Evolutionary conservation across 2,113 vertebrate species (phyloP), one percentile per base, ranked within the genome.

Genomic region (Acanthisitta chloris): DNA sequence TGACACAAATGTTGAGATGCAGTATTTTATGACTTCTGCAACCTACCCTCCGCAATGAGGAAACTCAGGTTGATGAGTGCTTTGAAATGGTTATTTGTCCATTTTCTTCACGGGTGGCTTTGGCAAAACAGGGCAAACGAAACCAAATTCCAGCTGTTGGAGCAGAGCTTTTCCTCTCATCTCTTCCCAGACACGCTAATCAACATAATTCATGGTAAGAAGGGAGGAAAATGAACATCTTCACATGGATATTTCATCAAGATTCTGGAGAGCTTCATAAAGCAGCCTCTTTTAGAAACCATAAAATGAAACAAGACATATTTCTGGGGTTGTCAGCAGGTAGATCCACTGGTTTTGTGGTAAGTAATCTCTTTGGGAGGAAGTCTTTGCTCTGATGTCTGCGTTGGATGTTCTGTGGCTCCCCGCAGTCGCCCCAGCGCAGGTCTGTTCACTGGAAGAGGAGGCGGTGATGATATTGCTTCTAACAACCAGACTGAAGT

Each of bases 341-440:
- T 97, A 98, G 97, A 97, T 92, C 95, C 97, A 95, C 97, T 95
- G 97, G 97, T 97, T 97, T 96, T 94, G 97, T 95, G 97, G 98
- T 98, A 98, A 98, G 98, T 98, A 98, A 96, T 98, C 98, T 98
- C 98, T 98, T 96, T 98, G 98, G 98, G 98, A 98, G 98, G 97
- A 97, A 93, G 93, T 91, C 96, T 96, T 71, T 95, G 97, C 98
- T 98, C 96, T 98, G 98, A 98, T 98, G 98, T 98, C 92, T 98
- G 96, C 80, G 97, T 97, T 97, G 97, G 97, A 92, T 26, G 95
- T 90, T 97, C 87, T 59, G 66, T 66, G 97, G 96, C 97, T 97
- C 94, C 96, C 97, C 95, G 86, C 88, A 62, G 97, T 97, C 38
- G 34, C 97, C 94, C 95, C 86, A 43, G 94, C 9, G 19, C 96